Conservation (phyloP, 1,140 invertebrate genomes). For the Antheraea pernyi region DNA sequence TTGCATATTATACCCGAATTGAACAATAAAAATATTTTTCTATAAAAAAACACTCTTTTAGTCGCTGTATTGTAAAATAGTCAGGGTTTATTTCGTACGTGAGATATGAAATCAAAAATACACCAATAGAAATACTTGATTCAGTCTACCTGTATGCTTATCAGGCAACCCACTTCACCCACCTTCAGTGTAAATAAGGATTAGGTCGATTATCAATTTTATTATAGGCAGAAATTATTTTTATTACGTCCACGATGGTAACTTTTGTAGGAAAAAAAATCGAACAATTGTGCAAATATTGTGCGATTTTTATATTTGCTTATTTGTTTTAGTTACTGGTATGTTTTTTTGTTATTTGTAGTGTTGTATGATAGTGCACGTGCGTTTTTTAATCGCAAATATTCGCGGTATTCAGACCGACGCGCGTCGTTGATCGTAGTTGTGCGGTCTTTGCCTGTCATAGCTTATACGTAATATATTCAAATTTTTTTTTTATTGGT, state of each 20-base stretch:
- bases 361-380: conserved; percentile 30
- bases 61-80: conserved; percentile 16
- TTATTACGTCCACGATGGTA: conserved; percentile 40
- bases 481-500: too few relatives aligned
- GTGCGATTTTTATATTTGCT: conserved; percentile 53
- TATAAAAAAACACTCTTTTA: conserved; percentile 18
- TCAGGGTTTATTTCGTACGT: conserved; percentile 17
- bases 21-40: too few relatives aligned
- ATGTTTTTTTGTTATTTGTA: conserved; percentile 16
- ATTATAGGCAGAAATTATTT: conserved; percentile 56
- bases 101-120: conserved; percentile 41
- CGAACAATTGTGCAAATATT: conserved; percentile 69
- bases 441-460: background rate
- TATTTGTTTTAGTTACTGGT: conserved; percentile 30
- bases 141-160: conserved; percentile 54
- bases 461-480: background rate
- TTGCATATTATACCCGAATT: too few relatives aligned
- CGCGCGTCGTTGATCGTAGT: background rate
- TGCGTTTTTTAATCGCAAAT: conserved; percentile 25
- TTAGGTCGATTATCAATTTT: conserved; percentile 71
- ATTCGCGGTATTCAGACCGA: background rate
- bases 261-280: conserved; percentile 40
- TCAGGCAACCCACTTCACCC: conserved; percentile 61
- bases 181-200: conserved; percentile 70
- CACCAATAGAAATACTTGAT: conserved; percentile 52